A percentile compares a stretch with the other conserved stretches of the same genome.
phyloP scores from a whole-genome alignment of 2,888 invertebrate genomes.

The Dynastes grantii region DNA sequence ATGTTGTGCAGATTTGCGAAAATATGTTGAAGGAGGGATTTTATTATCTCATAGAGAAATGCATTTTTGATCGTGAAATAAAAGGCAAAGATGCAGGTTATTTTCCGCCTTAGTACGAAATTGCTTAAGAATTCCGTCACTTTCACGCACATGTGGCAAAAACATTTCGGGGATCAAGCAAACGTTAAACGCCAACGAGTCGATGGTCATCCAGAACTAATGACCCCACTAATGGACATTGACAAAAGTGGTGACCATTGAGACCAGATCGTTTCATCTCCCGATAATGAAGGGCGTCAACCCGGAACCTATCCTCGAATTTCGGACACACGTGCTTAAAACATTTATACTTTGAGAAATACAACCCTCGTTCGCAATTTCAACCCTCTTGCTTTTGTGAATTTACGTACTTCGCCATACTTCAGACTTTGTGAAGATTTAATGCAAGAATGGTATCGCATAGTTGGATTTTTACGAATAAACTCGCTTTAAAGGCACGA shows the following conservation, averaged over 20 bases:
- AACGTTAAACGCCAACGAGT: conserved; percentile 47
- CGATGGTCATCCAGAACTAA: conserved; percentile 53
- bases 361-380: conserved; percentile 16
- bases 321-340: conserved; percentile 40
- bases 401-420: neutral
- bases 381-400: neutral
- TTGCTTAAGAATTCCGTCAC: conserved; percentile 34
- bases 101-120: conserved; percentile 18
- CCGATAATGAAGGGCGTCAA: conserved; percentile 51
- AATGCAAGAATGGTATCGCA: neutral
- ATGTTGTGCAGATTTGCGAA: too few species aligned
- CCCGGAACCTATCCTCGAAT: conserved; percentile 37
- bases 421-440: neutral
- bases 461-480: neutral
- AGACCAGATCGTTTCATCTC: conserved; percentile 45
- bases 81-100: neutral
- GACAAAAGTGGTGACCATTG: conserved; percentile 52
- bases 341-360: conserved; percentile 34
- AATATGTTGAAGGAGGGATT: too few species aligned
- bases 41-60: too few species aligned
- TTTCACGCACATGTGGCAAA: conserved; percentile 47
- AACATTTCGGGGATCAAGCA: conserved; percentile 32
- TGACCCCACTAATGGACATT: conserved; percentile 51
- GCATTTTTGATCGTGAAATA: too few species aligned
- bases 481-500: neutral